A percentile compares a stretch with the other conserved stretches of the same genome.
These are phyloP conservation scores for Dascyllus trimaculatus DNA, from an alignment of 2,113 vertebrate genomes.

Conservation along the genomic window DNA sequence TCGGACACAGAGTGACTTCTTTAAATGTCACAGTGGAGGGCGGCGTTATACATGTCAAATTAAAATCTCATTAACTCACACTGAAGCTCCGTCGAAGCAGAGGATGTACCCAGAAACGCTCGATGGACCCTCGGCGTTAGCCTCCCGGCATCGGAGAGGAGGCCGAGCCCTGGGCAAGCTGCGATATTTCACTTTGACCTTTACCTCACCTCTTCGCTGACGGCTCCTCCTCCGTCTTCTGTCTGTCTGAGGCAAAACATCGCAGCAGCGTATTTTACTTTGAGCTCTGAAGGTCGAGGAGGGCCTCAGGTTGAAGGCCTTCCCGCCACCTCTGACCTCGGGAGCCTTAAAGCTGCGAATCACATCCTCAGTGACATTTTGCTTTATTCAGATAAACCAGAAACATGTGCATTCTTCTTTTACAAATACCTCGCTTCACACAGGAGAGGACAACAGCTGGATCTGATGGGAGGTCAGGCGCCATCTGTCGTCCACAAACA, in stretches of 20 bases:
- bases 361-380: slow-evolving; percentile 39
- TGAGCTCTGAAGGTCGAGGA: slow-evolving; percentile 48
- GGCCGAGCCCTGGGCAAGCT: slow-evolving; percentile 44
- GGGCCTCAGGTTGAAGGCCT: slow-evolving; percentile 28
- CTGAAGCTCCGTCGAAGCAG: background rate
- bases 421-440: background rate
- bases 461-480: slow-evolving; percentile 2
- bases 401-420: slow-evolving; percentile 5
- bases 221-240: slow-evolving; percentile 31
- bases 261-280: slow-evolving; percentile 11
- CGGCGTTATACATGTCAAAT: slow-evolving; percentile 36
- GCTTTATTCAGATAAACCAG: slow-evolving; percentile 45
- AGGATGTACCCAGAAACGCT: no score
- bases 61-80: slow-evolving; percentile 61
- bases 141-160: slow-evolving; percentile 19
- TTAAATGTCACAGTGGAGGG: slow-evolving; percentile 62
- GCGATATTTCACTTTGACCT: slow-evolving; percentile 69
- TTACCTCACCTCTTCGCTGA: slow-evolving; percentile 39
- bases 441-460: background rate
- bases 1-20: slow-evolving; percentile 40
- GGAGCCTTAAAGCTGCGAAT: slow-evolving; percentile 8
- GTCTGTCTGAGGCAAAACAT: slow-evolving; percentile 9
- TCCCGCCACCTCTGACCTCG: slow-evolving; percentile 51
- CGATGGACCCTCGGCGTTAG: no score
- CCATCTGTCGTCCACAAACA: slow-evolving; percentile 43